Evolutionary conservation across 2,113 vertebrate genomes (phyloP), one percentile per base, ranked within the genome.

Genomic region (Cochlearius cochlearius): DNA sequence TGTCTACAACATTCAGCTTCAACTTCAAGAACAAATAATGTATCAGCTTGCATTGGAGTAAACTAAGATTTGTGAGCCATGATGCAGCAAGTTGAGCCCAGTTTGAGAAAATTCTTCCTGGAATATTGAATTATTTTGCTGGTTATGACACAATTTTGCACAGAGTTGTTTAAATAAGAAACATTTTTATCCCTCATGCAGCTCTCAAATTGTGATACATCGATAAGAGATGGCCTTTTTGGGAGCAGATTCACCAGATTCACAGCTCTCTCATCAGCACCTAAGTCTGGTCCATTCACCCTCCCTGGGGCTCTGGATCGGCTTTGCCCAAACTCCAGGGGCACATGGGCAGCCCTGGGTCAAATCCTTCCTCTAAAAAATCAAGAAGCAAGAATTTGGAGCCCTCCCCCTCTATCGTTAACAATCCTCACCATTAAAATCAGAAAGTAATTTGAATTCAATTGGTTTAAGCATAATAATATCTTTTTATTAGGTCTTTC

Each of bases 331-430:
- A 19, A 45, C 9, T 74, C 10, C 12, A 47, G 39, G 23, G 30
- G 2, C 15, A 9, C 4, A 0, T 12, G 3, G 59, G 10, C 63
- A 73, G 32, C 9, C 22, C 8, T 34, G 1, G 0, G 32, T 20
- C 49, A 91, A 87, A 56, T 26, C 2, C 3, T 2, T 69, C 20
- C 45, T 38, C 38, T 38, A 23, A 83, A 71, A 43, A 21, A 30
- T 11, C 41, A 12, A 67, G 38, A 63, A 63, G 14, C 11, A 79
- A 80, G 43, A 50, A 30, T n/a, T 29, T 72, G 47, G 10, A 91
- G 43, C 9, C 19, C 58, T 49, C 3, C 5, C 5, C 5, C 11
- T 68, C 38, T 53, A 16, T 26, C 4, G 0, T 43, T 72, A 53
- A 45, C 25, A 32, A 38, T 18, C 15, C 19, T n/a, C 8, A 10